These are phyloP conservation scores for Mimas tiliae DNA, from an alignment of 2,888 invertebrate species.

Conservation along the genomic window DNA sequence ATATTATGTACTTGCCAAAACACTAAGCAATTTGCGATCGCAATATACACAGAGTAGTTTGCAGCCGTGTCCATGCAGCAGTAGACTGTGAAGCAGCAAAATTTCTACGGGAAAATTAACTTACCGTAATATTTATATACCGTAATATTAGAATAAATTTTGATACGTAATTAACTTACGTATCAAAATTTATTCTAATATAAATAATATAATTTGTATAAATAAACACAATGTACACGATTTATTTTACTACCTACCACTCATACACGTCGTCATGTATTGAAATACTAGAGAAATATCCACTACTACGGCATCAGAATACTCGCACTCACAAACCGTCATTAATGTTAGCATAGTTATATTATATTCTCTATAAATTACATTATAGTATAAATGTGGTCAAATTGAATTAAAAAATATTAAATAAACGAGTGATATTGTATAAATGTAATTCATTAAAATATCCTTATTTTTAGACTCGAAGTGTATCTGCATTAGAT, in stretches of 20 bases:
- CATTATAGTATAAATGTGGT: slow-evolving; percentile 42
- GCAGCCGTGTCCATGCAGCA: no score
- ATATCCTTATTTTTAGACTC: slow-evolving; percentile 74
- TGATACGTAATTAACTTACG: no score
- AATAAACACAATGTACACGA: not conserved
- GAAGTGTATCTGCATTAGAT: slow-evolving; percentile 65
- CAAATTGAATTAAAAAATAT: slow-evolving; percentile 47
- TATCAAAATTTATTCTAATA: no score
- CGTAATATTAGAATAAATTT: no score
- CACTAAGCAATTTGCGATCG: no score
- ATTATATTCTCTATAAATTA: slow-evolving; percentile 38
- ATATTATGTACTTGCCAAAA: no score
- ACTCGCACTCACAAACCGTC: slow-evolving; percentile 62
- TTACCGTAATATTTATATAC: no score
- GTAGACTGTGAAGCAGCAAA: no score
- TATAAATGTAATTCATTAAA: slow-evolving; percentile 54
- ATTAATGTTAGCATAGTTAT: slow-evolving; percentile 61
- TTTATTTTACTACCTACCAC: slow-evolving; percentile 12
- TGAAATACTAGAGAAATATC: not conserved
- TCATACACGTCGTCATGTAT: not conserved
- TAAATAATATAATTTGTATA: no score
- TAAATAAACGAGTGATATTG: slow-evolving; percentile 57
- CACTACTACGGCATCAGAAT: slow-evolving; percentile 18
- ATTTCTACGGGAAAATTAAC: no score
- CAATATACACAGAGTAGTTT: no score